Evolutionary conservation across 2,113 vertebrate species (phyloP).

Genomic region (Cinclus mexicanus): DNA sequence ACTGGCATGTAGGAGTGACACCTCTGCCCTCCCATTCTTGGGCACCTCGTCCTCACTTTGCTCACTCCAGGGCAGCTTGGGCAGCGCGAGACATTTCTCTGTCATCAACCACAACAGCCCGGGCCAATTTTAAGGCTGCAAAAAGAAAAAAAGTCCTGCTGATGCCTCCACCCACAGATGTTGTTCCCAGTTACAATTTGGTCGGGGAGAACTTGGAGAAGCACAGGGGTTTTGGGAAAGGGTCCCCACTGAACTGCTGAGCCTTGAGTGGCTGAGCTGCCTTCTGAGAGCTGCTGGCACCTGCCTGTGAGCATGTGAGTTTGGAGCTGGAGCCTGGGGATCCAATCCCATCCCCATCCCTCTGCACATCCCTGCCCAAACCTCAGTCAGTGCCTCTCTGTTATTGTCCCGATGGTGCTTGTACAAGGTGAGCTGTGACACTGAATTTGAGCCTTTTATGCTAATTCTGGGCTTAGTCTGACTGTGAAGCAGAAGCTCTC

Average conservation of each 20-base stretch:
- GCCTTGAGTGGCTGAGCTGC: neutral
- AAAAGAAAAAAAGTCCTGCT: neutral
- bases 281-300: neutral
- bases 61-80: neutral
- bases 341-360: neutral
- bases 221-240: neutral
- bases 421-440: fast-evolving
- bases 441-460: neutral
- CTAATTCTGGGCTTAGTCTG: neutral
- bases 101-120: neutral
- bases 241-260: neutral
- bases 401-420: no score
- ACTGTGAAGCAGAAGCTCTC: fast-evolving
- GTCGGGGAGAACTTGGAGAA: neutral
- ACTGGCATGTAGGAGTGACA: neutral
- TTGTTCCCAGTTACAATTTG: neutral
- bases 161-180: neutral
- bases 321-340: neutral
- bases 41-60: fast-evolving
- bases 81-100: fast-evolving
- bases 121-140: neutral
- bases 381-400: neutral
- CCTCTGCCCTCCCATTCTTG: no score
- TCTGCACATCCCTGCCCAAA: neutral
- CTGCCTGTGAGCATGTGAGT: fast-evolving